Evolutionary conservation across 1,140 invertebrate genomes (phyloP), one percentile per base, ranked within the genome.

Genomic region (Drosophila trapezifrons): DNA sequence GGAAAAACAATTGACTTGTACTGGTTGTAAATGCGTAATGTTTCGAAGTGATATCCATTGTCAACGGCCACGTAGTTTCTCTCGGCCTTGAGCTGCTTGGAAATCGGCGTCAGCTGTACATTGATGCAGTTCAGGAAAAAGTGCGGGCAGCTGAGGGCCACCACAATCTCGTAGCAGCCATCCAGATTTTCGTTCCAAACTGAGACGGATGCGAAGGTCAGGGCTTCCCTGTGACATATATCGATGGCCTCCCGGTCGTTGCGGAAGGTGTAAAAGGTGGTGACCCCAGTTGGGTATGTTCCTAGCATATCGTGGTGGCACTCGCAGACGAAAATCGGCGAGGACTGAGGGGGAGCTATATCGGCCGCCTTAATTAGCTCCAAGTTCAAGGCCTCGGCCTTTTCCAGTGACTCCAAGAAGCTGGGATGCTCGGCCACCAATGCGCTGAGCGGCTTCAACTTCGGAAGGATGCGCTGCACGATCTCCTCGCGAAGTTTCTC

Each of bases 1-100:
- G 91, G 89, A 42, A 92, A 92, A 4, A 91, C 62, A n/a, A 92
- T 71, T 2, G 45, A 18, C 32, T 82, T 84, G 1, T 46, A 54
- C 4, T 59, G 20, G 0, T 52, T 47, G 8, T 76, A 40, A 3
- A 90, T 52, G 8, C 2, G n/a, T 8, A 91, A 20, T 4, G 65
- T 66, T 43, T 91, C 90, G 40, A 81, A 91, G 46, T 91, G 90
- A n/a, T 77, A 87, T 3, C 67, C 70, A 0, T 81, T 47, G 0
- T 42, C 29, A 1, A 84, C 25, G 5, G 20, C 20, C 0, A 56
- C 71, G 43, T 38, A 72, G 22, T 56, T 66, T 20, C 18, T 6
- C 37, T 35, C 8, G 1, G n/a, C 12, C 0, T 15, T 1, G 9
- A 32, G 9, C 1, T 45, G 13, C 2, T 12, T n/a, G 1, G 9